These are phyloP conservation scores for Cephalopholis sonnerati DNA, from an alignment of 2,113 vertebrate genomes.

Conservation along the genomic window DNA sequence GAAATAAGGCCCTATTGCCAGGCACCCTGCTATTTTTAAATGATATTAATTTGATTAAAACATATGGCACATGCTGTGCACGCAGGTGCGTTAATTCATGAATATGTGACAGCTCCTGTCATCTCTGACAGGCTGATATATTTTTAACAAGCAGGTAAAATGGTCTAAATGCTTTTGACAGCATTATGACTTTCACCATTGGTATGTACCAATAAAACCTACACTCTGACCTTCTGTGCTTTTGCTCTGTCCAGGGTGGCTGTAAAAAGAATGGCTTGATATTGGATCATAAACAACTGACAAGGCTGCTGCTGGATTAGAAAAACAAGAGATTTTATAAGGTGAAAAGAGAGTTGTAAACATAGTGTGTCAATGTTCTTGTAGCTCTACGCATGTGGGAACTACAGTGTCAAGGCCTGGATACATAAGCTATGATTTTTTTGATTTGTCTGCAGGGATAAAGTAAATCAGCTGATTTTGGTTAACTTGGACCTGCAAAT, in stretches of 20 bases:
- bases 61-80: neutral
- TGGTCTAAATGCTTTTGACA: constrained; percentile 61
- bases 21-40: constrained; percentile 88
- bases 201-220: constrained; percentile 67
- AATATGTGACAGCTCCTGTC: constrained; percentile 34
- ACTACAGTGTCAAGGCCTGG: neutral
- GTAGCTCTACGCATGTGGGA: constrained; percentile 20
- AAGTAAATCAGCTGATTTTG: neutral
- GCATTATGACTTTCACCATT: constrained; percentile 48
- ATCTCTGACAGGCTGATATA: constrained; percentile 36
- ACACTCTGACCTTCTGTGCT: constrained; percentile 64
- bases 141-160: constrained; percentile 53
- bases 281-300: constrained; percentile 77
- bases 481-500: neutral
- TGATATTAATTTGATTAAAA: constrained; percentile 86
- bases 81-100: constrained; percentile 14
- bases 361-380: constrained; percentile 9
- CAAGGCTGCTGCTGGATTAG: constrained; percentile 59
- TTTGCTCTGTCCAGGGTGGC: constrained; percentile 17
- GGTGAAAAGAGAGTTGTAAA: constrained; percentile 60
- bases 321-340: constrained; percentile 63
- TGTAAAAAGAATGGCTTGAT: constrained; percentile 72
- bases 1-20: constrained; percentile 76
- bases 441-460: neutral
- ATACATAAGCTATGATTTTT: neutral